Conservation (phyloP, 2,888 invertebrate genomes). For the Lobophora halterata region DNA sequence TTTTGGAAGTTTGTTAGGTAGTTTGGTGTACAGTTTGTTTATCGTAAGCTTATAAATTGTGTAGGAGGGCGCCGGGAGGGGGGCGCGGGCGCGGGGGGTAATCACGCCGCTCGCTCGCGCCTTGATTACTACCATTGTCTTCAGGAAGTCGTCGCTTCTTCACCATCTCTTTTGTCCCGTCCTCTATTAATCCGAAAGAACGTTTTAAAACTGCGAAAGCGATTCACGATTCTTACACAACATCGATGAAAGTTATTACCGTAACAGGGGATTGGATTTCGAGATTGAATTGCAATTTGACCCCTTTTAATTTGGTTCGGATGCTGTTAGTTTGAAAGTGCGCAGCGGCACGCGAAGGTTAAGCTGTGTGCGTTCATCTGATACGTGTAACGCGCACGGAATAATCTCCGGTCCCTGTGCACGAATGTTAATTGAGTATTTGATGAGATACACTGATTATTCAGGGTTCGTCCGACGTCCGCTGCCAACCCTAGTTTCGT, state of each 20-base stretch:
- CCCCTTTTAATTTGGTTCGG: conserved; percentile 51
- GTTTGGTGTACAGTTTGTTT: conserved; percentile 42
- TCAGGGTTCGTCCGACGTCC: conserved; percentile 36
- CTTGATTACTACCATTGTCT: conserved; percentile 70
- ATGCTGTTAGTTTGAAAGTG: conserved; percentile 34
- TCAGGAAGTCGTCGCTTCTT: conserved; percentile 57
- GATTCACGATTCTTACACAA: conserved; percentile 27
- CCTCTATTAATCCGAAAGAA: conserved; percentile 46
- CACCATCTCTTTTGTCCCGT: conserved; percentile 54
- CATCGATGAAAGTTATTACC: conserved; percentile 43
- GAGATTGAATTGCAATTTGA: conserved; percentile 55
- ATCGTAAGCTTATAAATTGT: conserved; percentile 57
- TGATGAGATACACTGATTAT: conserved; percentile 55
- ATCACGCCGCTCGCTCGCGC: conserved; percentile 48
- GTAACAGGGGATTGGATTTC: conserved; percentile 48
- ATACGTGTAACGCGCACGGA: conserved; percentile 41
- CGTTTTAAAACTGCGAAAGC: conserved; percentile 41
- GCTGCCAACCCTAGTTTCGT: conserved; percentile 18
- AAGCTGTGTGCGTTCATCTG: conserved; percentile 49
- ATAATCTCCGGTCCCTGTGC: conserved; percentile 58
- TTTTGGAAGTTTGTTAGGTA: conserved; percentile 16
- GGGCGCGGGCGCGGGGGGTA: conserved; percentile 36
- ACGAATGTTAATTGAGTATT: conserved; percentile 63
- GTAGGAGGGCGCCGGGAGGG: conserved; percentile 32
- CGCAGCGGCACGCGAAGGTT: conserved; percentile 49